Base-by-base conservation (phyloP, 1,140 invertebrate genomes). In the Potamilus streckersoni region DNA sequence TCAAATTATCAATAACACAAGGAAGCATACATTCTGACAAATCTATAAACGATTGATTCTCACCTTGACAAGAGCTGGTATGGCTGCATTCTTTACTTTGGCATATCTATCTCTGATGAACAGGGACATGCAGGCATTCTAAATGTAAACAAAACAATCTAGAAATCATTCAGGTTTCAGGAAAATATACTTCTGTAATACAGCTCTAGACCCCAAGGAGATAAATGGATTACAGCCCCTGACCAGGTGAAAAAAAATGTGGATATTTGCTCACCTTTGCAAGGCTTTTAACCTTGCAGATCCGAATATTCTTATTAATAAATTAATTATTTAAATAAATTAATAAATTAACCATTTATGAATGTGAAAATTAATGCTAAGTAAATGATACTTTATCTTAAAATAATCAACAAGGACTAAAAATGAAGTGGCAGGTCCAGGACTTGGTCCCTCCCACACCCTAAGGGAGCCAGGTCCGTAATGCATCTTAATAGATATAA, bases 41-140 rank as follows among this genome's bases (percentile, higher is more conserved):
- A n/a, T 11, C 19, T 56, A 0, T 38, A 69, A n/a, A 56, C 0
- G 19, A 27, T 16, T 62, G 65, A 12, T 8, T 69, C 80, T 80
- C 79, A 89, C 88, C 83, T 87, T 87, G 19, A 84, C 83, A 13
- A 89, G 71, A 19, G 88, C 78, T 69, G 84, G 78, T 19, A 88
- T 75, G 17, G 84, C 82, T 61, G 79, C 83, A 80, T 83, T 86
- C 67, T 88, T 88, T 14, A 89, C 86, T 74, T 86, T 86, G 12
- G 87, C 83, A 76, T 75, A 80, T 60, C 79, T 80, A 60, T 89
- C 88, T 70, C 84, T 71, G n/a, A 78, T 82, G 74, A 86, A 88
- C n/a, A 86, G 63, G 31, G 83, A 83, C 27, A 88, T 49, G 71
- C 83, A 85, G 0, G 82, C 79, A 81, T 87, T 84, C 87, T 88